phyloP scores from a whole-genome alignment of 2,888 invertebrate species.

The Trypoxylon attenuatum region DNA sequence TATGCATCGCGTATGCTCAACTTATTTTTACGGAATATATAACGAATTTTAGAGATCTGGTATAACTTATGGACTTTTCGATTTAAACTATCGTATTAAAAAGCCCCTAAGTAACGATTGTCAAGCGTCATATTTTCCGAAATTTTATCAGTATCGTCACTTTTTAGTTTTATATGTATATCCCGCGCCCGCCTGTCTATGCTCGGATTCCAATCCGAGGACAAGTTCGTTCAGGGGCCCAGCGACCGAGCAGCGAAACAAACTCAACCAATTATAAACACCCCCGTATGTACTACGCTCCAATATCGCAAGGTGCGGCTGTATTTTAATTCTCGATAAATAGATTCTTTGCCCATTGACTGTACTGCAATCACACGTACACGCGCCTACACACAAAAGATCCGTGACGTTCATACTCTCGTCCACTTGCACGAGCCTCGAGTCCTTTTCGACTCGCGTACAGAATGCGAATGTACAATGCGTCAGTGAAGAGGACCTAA shows the following conservation, averaged over 20 bases:
- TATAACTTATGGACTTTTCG: slow-evolving; percentile 36
- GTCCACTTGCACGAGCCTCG: slow-evolving; percentile 23
- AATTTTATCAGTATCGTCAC: slow-evolving; percentile 51
- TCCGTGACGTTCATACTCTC: slow-evolving; percentile 19
- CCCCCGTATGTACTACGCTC: neutral
- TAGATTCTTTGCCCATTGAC: slow-evolving; percentile 17
- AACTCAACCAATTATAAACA: neutral
- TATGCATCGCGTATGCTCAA: slow-evolving; percentile 40
- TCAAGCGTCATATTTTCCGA: slow-evolving; percentile 42
- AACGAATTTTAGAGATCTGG: slow-evolving; percentile 49
- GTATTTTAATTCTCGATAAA: slow-evolving; percentile 15
- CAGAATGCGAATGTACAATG: slow-evolving; percentile 17
- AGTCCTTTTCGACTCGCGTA: slow-evolving; percentile 34
- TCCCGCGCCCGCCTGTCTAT: slow-evolving; percentile 13
- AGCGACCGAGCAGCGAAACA: neutral
- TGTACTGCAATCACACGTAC: slow-evolving; percentile 6
- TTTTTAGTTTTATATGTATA: slow-evolving; percentile 38
- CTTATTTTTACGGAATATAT: slow-evolving; percentile 40
- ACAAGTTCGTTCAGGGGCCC: neutral
- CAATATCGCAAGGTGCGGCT: neutral
- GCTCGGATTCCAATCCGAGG: neutral
- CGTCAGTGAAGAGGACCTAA: slow-evolving; percentile 46
- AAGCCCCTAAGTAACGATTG: slow-evolving; percentile 20
- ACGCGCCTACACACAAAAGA: too few relatives aligned
- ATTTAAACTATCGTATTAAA: slow-evolving; percentile 29